phyloP scores from a whole-genome alignment of 2,888 invertebrate genomes.

The Celastrina argiolus region DNA sequence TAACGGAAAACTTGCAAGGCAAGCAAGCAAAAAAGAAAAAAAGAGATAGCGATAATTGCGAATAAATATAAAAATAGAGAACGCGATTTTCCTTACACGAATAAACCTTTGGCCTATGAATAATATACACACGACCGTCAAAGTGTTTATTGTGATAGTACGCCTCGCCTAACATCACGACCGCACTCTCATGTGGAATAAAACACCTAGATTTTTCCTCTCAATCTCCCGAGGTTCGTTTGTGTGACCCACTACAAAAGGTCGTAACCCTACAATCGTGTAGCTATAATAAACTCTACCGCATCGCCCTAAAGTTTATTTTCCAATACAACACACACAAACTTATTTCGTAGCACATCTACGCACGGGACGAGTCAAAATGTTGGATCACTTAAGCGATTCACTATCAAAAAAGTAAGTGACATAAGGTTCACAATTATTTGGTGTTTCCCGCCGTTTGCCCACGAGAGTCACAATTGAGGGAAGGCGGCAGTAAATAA shows the following conservation, averaged over 20 bases:
- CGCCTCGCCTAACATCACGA: conserved; percentile 55
- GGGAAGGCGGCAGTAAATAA: conserved; percentile 74
- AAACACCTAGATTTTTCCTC: conserved; percentile 73
- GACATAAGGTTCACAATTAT: conserved; percentile 56
- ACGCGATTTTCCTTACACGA: conserved; percentile 20
- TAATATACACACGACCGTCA: conserved; percentile 60
- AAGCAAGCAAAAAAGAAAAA: background rate
- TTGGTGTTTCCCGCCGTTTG: conserved; percentile 42
- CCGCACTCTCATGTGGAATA: conserved; percentile 67
- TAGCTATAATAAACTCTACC: conserved; percentile 55
- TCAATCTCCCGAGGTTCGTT: conserved; percentile 59
- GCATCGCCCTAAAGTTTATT: conserved; percentile 44
- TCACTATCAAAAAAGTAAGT: conserved; percentile 46
- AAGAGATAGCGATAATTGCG: conserved; percentile 11
- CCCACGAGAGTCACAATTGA: conserved; percentile 56
- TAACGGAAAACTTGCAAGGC: background rate
- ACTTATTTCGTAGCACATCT: conserved; percentile 42
- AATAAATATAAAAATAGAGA: conserved; percentile 12
- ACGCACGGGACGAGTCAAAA: conserved; percentile 50
- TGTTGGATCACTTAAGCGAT: conserved; percentile 46
- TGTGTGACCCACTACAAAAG: conserved; percentile 42
- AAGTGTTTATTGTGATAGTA: conserved; percentile 71
- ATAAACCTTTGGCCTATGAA: conserved; percentile 57
- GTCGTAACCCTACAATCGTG: conserved; percentile 42
- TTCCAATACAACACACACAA: conserved; percentile 45